Percentiles rank a stretch among this genome's conserved stretches.
Evolutionary conservation across 1,140 invertebrate species (phyloP).

Genomic region (Ostrea denselamellosa): DNA sequence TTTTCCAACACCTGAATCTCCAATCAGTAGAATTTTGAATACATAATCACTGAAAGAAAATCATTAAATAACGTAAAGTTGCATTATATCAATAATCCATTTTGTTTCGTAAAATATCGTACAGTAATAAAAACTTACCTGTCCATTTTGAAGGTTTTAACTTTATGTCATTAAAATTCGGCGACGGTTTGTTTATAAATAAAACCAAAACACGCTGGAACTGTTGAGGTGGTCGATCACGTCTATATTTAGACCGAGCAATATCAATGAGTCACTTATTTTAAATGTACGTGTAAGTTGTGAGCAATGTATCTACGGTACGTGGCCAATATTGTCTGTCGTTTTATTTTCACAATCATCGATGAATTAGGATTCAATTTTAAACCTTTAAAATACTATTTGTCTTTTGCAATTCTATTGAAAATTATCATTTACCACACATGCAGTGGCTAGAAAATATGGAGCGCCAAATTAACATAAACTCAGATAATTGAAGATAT

Average conservation of each 20-base stretch:
- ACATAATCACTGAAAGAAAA: slow-evolving; percentile 34
- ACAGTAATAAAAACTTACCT: background rate
- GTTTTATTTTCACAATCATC: too few relatives aligned
- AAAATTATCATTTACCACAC: too few relatives aligned
- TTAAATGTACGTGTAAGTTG: too few relatives aligned
- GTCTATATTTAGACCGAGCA: background rate
- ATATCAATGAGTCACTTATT: background rate
- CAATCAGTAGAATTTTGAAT: slow-evolving; percentile 32
- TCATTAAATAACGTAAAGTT: background rate
- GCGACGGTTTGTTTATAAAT: slow-evolving; percentile 4
- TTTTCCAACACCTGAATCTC: slow-evolving; percentile 30
- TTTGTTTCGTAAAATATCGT: background rate
- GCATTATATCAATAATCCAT: background rate
- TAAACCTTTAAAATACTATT: too few relatives aligned
- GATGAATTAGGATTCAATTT: too few relatives aligned
- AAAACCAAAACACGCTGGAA: slow-evolving; percentile 11
- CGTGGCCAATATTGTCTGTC: too few relatives aligned
- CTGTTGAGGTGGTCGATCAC: background rate
- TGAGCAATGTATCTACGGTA: too few relatives aligned
- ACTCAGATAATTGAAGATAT: too few relatives aligned
- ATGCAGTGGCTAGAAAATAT: too few relatives aligned
- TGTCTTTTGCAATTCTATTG: too few relatives aligned
- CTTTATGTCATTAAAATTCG: background rate
- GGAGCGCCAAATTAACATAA: too few relatives aligned
- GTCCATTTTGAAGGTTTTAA: slow-evolving; percentile 9